A percentile compares a stretch with the other conserved stretches of the same genome.
Conservation (phyloP, 2,113 vertebrate species). For the Tragelaphus scriptus region DNA sequence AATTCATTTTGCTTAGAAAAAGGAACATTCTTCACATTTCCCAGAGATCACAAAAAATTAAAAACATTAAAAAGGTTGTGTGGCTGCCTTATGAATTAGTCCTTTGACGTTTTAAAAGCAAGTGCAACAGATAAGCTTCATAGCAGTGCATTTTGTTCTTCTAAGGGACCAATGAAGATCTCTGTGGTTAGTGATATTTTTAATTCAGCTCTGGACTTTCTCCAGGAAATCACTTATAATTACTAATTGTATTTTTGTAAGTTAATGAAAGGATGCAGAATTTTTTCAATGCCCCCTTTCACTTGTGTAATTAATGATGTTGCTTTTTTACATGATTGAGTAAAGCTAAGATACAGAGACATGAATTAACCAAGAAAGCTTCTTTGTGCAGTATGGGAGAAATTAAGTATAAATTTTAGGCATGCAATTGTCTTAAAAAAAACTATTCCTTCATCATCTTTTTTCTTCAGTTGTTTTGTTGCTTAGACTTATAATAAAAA, state of each 20-base stretch:
- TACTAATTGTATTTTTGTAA: constrained; percentile 98
- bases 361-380: constrained; percentile 72
- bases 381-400: constrained; percentile 61
- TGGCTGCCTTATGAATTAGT: constrained; percentile 57
- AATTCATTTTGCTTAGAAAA: constrained; percentile 50
- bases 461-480: neutral
- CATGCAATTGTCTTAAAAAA: constrained; percentile 61
- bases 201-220: constrained; percentile 93
- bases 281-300: constrained; percentile 86
- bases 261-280: constrained; percentile 86
- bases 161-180: constrained; percentile 84
- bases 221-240: constrained; percentile 98
- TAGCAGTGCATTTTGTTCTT: constrained; percentile 53
- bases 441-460: constrained; percentile 53
- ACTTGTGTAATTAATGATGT: constrained; percentile 82
- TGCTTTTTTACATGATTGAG: constrained; percentile 80
- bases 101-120: constrained; percentile 64
- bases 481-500: constrained; percentile 17
- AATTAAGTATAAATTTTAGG: constrained; percentile 49
- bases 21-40: constrained; percentile 49
- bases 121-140: constrained; percentile 69
- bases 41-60: constrained; percentile 49
- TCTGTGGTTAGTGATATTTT: constrained; percentile 84
- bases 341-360: constrained; percentile 76
- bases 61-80: constrained; percentile 41